Evolutionary conservation across 2,888 invertebrate genomes (phyloP), one percentile per base, ranked within the genome.

Genomic region (Amblyjoppa proteus): DNA sequence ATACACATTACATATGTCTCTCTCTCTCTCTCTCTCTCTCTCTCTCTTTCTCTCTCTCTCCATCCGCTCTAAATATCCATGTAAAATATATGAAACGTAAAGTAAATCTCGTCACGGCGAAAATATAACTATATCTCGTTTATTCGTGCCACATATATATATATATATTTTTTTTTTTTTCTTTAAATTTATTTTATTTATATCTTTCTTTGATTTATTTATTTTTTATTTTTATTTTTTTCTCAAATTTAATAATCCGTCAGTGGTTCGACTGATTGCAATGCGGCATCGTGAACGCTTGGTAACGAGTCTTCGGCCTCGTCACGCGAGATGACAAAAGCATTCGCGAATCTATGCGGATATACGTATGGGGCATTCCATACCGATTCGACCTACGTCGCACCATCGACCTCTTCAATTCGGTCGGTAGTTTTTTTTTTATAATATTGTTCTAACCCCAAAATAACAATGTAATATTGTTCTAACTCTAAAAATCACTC

Each of bases 41-140:
- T 64, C 45, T 70, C 31, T 53, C 34, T 31, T 6, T 13, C 31
- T 31, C 49, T 1, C 49, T 13, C 49, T 20, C 20, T 20, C n/a
- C 16, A 5, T 16, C 51, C 1, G 61, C 38, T 38, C 49, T 71
- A 75, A 75, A 75, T 61, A 61, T 79, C 34, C 34, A 71, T 79
- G 70, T 71, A 71, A 71, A 79, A 79, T 79, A 79, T 79, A 71
- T 66, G 13, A 71, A 79, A 71, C 61, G 66, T 51, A 45, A 76
- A 76, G 68, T 68, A 25, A 76, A 68, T 53, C 13, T 51, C 34
- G 66, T 25, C 45, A n/a, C 41, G 51, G 34, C 66, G 64, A 76
- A 76, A 51, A 76, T 76, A 76, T 66, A 56, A 73, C 38, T 66
- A 51, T 76, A 34, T 49, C 28, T 56, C 38, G 6, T 51, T 51